Base-by-base conservation (phyloP, 1,140 invertebrate species). In the Ectropis grisescens region DNA sequence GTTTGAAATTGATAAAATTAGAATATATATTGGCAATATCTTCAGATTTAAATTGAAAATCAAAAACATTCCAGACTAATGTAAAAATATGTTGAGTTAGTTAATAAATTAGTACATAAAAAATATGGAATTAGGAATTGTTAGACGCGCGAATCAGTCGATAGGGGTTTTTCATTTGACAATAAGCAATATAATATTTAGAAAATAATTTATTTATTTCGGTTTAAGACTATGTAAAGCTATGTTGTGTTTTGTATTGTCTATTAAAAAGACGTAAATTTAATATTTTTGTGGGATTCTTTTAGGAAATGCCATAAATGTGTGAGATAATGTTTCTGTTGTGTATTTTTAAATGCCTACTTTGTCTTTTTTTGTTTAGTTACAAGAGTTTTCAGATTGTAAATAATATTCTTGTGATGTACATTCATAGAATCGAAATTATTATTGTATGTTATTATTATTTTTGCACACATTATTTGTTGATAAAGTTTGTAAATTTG, bases 191-290 rank as follows among this genome's bases (percentile, higher is more conserved):
- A 64, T 59, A 45, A 58, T 66, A 19, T 34, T 53, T 72, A 75
- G 68, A 67, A 34, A 58, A 57, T 74, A 58, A 78, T 75, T 80
- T 78, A 80, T 80, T 80, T 80, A 78, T 80, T 80, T 76, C 58
- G 72, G 58, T 74, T 56, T 81, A 74, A 61, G 70, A 68, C 59
- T 71, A 75, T 75, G 71, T 80, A 75, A 80, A 67, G 64, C 57
- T 58, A 60, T 60, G 65, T 74, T 75, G 67, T 74, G 67, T 79
- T 79, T 71, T 72, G 70, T 58, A 75, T 70, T 75, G 70, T 75
- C 70, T 79, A 75, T 68, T n/a, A n/a, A n/a, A n/a, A 50, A 67
- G 60, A 55, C 47, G 41, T 64, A 62, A 59, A 66, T 55, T 49
- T 57, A 54, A 48, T n/a, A 59, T 66, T 45, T 47, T 67, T 60